Percentiles rank a stretch among this genome's conserved stretches.
Evolutionary conservation across 2,888 invertebrate species (phyloP).

Genomic region (Phortica okadai): DNA sequence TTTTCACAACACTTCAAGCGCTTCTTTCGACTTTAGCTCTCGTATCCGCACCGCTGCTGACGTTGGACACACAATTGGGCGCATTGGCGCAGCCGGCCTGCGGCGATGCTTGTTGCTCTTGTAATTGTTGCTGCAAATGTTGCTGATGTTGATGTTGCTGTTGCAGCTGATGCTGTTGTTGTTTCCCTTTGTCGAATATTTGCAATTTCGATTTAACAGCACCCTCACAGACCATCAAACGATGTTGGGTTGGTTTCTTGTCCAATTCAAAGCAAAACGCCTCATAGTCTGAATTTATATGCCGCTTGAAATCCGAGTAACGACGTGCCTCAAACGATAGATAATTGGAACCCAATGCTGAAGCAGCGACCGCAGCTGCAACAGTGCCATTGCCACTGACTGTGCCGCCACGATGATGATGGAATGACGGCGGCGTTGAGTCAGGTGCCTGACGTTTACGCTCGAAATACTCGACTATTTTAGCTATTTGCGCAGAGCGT

Average conservation of each 20-base stretch:
- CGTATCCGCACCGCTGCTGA: conserved; percentile 39
- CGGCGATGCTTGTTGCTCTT: conserved; percentile 23
- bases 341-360: conserved; percentile 71
- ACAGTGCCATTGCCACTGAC: conserved; percentile 62
- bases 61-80: conserved; percentile 41
- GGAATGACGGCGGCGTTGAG: conserved; percentile 62
- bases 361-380: conserved; percentile 73
- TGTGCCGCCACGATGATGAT: conserved; percentile 48
- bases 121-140: conserved; percentile 27
- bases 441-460: conserved; percentile 80
- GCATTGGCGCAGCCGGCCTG: conserved; percentile 22
- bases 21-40: conserved; percentile 24
- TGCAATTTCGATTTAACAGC: conserved; percentile 91
- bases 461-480: conserved; percentile 93
- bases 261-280: conserved; percentile 76
- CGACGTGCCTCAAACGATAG: conserved; percentile 71
- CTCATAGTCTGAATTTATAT: conserved; percentile 72
- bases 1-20: not conserved
- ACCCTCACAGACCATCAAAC: conserved; percentile 89
- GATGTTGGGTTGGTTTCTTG: conserved; percentile 78
- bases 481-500: conserved; percentile 84
- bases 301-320: conserved; percentile 73
- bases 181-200: conserved; percentile 86
- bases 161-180: conserved; percentile 63
- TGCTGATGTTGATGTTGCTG: conserved; percentile 32